Percentiles rank a stretch among this genome's conserved stretches.
Evolutionary conservation across 2,113 vertebrate genomes (phyloP).

Genomic region (Oreotragus oreotragus): DNA sequence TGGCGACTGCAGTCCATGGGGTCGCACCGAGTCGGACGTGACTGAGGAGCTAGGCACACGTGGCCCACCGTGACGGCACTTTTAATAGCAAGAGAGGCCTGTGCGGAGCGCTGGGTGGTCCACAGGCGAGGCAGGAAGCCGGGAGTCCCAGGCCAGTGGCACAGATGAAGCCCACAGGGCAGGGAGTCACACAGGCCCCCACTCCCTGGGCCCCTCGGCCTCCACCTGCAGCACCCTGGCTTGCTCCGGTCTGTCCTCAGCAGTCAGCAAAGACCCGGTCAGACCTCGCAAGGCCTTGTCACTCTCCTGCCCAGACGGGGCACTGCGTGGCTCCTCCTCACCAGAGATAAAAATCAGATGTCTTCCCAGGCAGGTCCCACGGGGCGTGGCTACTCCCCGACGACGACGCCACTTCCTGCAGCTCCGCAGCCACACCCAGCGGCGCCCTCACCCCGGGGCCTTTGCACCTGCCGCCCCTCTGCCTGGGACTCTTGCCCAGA

Average conservation of each 20-base stretch:
- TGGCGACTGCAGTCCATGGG: accelerated
- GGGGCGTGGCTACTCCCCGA: accelerated
- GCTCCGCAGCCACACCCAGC: background rate
- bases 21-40: background rate
- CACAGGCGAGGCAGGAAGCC: background rate
- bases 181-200: background rate
- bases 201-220: background rate
- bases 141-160: background rate
- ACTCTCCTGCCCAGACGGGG: background rate
- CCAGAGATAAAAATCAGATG: background rate
- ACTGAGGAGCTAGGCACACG: accelerated
- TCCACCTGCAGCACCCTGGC: background rate
- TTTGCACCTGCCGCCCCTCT: background rate
- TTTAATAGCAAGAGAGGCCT: background rate
- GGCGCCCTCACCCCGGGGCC: background rate
- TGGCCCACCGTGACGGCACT: accelerated
- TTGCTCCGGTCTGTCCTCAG: background rate
- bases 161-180: background rate
- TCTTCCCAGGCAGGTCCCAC: no score
- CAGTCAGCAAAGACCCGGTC: background rate
- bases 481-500: background rate
- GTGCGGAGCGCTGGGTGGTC: accelerated
- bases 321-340: background rate
- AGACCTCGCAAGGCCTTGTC: background rate
- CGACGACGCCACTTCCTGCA: no score